A percentile compares a stretch with the other conserved stretches of the same genome.
phyloP scores from a whole-genome alignment of 2,113 vertebrate species.

The Cnemophilus loriae region DNA sequence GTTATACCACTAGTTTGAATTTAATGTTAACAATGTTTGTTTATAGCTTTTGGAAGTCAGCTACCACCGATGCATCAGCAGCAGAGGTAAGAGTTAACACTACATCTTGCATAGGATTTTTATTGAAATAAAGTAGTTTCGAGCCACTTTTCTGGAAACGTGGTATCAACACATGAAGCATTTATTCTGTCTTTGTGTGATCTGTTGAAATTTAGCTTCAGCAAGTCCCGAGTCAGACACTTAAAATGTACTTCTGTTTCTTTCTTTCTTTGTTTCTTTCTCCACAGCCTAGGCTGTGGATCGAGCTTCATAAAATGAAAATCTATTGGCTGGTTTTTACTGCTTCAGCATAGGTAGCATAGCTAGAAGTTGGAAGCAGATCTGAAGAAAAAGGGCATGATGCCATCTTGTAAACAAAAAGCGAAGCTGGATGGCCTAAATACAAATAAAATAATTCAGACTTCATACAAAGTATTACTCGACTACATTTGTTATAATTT shows the following conservation, averaged over 20 bases:
- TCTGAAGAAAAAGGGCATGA: neutral
- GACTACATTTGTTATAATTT: neutral
- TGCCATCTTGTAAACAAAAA: neutral
- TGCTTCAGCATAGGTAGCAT: neutral
- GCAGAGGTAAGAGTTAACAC: slow-evolving; percentile 76
- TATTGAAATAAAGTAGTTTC: neutral
- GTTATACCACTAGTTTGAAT: neutral
- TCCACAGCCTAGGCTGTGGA: neutral
- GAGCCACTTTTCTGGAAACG: neutral
- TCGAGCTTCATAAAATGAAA: neutral
- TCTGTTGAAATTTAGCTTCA: neutral
- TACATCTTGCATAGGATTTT: neutral
- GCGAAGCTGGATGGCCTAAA: neutral
- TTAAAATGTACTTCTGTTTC: neutral
- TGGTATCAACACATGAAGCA: neutral
- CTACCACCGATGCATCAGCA: slow-evolving; percentile 91
- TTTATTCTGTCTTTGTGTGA: neutral
- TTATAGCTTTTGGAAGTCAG: slow-evolving; percentile 84
- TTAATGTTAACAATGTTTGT: slow-evolving; percentile 9
- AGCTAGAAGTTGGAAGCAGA: neutral
- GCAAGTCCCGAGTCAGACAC: neutral
- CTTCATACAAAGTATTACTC: neutral
- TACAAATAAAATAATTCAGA: neutral
- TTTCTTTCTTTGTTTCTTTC: neutral
- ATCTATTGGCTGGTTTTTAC: neutral